Evolutionary conservation across 2,888 invertebrate genomes (phyloP), one percentile per base, ranked within the genome.

Genomic region (Yponomeuta sedellus): DNA sequence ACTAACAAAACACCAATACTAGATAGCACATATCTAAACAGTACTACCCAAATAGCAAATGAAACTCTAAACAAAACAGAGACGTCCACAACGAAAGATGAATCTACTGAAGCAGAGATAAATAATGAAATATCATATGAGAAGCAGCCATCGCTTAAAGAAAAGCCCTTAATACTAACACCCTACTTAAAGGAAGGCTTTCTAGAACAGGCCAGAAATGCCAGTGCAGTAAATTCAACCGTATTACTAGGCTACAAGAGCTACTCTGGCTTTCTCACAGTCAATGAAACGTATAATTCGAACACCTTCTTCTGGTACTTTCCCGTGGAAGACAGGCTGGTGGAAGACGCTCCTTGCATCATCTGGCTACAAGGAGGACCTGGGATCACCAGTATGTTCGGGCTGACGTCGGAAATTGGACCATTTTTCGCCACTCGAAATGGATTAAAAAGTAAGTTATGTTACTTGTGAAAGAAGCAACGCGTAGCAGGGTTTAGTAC

Each of bases 291-390:
- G 11, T 93, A 91, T 74, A 92, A 94, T 75, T 95, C 96, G 0
- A 96, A 97, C 78, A 82, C 95, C 73, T 97, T 96, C 88, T 97
- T 97, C 85, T 97, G 96, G 96, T 97, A 95, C 76, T 95, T 96
- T 77, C 96, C 96, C 0, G 81, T 79, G n/a, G 71, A 71, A n/a
- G 73, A 73, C 58, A 85, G 84, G 70, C 81, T 84, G 0, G 71
- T 79, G 8, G 74, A 74, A 19, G 74, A 78, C 40, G 80, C 83
- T 3, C 97, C 97, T 0, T 88, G 97, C 74, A 92, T 97, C 44
- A 92, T 97, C 68, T 97, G 97, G 97, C 86, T 97, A 16, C 95
- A 97, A 92, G 97, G 97, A 16, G 97, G 97, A 0, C 97, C 97
- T 0, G 97, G 93, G 0, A 94, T 93, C 0, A 94, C 95, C 0